Conservation (phyloP, 2,113 vertebrate species). For the Carassius carassius region DNA sequence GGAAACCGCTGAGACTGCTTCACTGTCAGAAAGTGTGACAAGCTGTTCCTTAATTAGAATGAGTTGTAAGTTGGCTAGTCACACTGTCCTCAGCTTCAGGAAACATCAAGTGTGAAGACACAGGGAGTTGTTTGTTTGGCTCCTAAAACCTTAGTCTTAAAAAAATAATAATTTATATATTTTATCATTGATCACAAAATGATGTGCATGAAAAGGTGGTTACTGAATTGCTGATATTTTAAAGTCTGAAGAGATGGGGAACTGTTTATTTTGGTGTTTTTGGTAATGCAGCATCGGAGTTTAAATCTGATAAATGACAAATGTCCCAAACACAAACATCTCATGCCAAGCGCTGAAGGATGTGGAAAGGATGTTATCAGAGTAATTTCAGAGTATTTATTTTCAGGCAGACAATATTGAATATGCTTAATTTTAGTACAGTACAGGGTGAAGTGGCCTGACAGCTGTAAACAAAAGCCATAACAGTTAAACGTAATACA, state of each 20-base stretch:
- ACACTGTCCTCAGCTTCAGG: neutral
- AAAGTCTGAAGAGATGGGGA: too few relatives aligned
- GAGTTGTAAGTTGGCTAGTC: neutral
- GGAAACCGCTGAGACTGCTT: conserved; percentile 19
- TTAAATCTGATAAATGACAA: neutral
- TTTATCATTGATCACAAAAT: neutral
- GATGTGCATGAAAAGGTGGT: neutral
- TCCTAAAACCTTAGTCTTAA: neutral
- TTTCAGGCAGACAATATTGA: conserved; percentile 31
- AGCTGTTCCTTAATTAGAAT: neutral
- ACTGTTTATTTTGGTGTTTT: too few relatives aligned
- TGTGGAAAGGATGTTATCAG: neutral
- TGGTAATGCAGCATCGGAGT: neutral
- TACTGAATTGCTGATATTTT: neutral
- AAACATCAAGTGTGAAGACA: conserved; percentile 5
- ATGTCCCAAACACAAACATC: neutral
- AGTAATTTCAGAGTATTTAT: too few relatives aligned
- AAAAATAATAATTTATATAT: too few relatives aligned
- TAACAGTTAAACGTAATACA: conserved; percentile 34
- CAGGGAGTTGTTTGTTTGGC: neutral
- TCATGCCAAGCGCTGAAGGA: neutral
- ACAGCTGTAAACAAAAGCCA: conserved; percentile 24
- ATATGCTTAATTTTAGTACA: conserved; percentile 39
- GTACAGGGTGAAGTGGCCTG: neutral
- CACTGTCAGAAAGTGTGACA: conserved; percentile 19